Conservation (phyloP, 1,140 invertebrate species). For the Sitophilus oryzae region DNA sequence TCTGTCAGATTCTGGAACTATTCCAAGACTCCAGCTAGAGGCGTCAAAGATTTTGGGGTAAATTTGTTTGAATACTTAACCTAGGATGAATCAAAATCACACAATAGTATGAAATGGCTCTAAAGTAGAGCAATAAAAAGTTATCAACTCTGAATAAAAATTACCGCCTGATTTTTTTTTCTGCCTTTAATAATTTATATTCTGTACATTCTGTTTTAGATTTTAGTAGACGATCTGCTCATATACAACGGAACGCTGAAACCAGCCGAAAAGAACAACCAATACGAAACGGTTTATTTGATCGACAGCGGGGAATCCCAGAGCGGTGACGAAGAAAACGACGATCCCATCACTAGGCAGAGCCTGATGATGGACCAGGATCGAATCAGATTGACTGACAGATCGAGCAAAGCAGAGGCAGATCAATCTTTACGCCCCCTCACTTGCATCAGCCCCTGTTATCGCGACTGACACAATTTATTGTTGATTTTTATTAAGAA, state of each 20-base stretch:
- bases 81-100: background rate
- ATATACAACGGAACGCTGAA: conserved; percentile 67
- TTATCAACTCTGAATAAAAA: too few relatives aligned
- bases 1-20: conserved; percentile 82
- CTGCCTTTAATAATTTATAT: too few relatives aligned
- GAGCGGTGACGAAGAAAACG: background rate
- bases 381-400: background rate
- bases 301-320: background rate
- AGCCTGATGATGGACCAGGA: background rate
- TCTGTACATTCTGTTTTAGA: too few relatives aligned
- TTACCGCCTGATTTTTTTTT: too few relatives aligned
- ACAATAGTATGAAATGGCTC: background rate
- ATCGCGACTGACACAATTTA: too few relatives aligned
- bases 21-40: conserved; percentile 67
- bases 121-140: too few relatives aligned
- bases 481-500: too few relatives aligned
- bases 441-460: conserved; percentile 2
- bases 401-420: background rate
- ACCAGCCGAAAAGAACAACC: background rate
- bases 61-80: background rate
- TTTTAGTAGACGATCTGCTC: conserved; percentile 69
- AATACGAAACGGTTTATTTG: conserved; percentile 1
- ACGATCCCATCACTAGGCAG: background rate
- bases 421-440: background rate
- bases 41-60: conserved; percentile 78